A percentile compares a stretch with the other conserved stretches of the same genome.
Evolutionary conservation across 2,113 vertebrate species (phyloP).

Genomic region (Mohoua ochrocephala): DNA sequence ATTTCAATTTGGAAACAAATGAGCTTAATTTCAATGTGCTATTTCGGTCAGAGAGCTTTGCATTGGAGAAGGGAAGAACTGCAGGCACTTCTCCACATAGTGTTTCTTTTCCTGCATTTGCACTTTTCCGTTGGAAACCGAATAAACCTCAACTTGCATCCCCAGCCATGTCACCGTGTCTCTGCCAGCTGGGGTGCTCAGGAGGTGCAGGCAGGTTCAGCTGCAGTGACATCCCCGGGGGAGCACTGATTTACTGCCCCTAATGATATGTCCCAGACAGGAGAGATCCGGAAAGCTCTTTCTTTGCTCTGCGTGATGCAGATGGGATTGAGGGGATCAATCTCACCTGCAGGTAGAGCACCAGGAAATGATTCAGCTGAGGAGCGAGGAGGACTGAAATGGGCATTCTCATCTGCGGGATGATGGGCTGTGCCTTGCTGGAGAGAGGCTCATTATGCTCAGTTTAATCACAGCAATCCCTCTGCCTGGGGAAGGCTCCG

Average conservation of each 20-base stretch:
- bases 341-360: neutral
- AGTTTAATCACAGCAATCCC: neutral
- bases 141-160: neutral
- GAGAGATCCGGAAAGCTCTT: neutral
- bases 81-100: neutral
- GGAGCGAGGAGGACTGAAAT: neutral
- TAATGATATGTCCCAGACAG: neutral
- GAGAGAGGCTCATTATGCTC: neutral
- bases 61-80: neutral
- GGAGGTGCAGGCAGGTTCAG: neutral
- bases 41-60: neutral
- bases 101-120: neutral
- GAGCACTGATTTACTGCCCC: neutral
- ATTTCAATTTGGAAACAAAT: constrained; percentile 42
- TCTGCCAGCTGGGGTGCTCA: neutral
- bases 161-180: neutral
- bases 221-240: neutral
- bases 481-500: neutral
- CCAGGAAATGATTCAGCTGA: neutral
- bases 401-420: neutral
- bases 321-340: neutral
- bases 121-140: neutral
- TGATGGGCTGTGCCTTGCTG: neutral
- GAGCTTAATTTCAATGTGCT: constrained; percentile 16
- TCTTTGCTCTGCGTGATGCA: neutral